Evolutionary conservation across 2,888 invertebrate species (phyloP), one percentile per base, ranked within the genome.

Genomic region (Mythimna loreyi): DNA sequence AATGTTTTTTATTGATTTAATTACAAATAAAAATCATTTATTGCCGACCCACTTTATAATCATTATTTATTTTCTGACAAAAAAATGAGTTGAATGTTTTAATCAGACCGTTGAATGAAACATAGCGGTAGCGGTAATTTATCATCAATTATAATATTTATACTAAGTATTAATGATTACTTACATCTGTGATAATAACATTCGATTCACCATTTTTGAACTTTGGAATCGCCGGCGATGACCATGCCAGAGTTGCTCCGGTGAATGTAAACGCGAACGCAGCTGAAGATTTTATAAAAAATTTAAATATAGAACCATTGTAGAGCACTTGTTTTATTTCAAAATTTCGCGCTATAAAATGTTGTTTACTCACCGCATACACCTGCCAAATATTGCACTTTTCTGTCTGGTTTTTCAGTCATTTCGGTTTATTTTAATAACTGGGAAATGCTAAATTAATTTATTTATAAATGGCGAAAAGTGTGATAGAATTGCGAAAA

Each of bases 141-240:
- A 55, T 70, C 23, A n/a, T 21, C 23, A 56, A 36, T 13, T 19
- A 40, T 21, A 7, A 19, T 25, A 56, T 13, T 13, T 19, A 40
- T 21, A 7, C 13, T 25, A 4, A 28, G 28, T 28, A 11, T 64
- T 28, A 71, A 69, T 57, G 21, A 61, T 57, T 66, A 91, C 94
- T 92, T 87, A 96, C 96, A 83, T 95, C 92, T 52, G 92, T 91
- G 61, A 96, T 93, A 68, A 88, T 72, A 57, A 96, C 78, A 76
- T 91, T 89, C 5, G 94, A 91, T 76, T 93, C 93, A 21, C 94
- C 94, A 69, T 84, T 93, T 78, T 91, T 92, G 83, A 96, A 92
- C 88, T 96, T 96, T 52, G 96, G 96, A 81, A 96, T 92, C 33
- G 96, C 96, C n/a, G 96, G 96, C 1, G 96, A 96, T 0, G 96